A percentile compares a stretch with the other conserved stretches of the same genome.
phyloP scores from a whole-genome alignment of 2,797 vertebrate species.

The Phalanger gymnotis region DNA sequence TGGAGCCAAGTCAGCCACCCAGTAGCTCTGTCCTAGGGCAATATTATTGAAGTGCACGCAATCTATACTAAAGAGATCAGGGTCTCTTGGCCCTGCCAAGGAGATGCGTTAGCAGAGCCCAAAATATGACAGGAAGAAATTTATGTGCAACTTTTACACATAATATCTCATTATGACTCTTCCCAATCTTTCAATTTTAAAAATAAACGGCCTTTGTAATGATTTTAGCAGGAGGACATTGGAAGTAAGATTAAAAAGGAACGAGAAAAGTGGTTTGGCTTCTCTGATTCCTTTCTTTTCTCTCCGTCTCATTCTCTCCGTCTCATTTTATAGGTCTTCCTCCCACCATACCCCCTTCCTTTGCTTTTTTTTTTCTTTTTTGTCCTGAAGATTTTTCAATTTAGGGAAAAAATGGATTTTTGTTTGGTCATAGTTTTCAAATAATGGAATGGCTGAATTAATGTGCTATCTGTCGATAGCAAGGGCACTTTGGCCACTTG shows the following conservation, averaged over 20 bases:
- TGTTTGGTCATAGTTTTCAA: slow-evolving; percentile 72
- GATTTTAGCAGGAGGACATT: slow-evolving; percentile 89
- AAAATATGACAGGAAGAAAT: slow-evolving; percentile 92
- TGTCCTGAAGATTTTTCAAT: slow-evolving; percentile 79
- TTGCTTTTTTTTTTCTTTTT: slow-evolving; percentile 49
- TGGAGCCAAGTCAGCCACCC: slow-evolving; percentile 89
- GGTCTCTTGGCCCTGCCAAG: slow-evolving; percentile 86
- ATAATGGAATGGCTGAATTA: slow-evolving; percentile 75
- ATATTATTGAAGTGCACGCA: slow-evolving; percentile 87
- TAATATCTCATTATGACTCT: slow-evolving; percentile 92
- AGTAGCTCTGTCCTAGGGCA: slow-evolving; percentile 88
- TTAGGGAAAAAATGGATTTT: slow-evolving; percentile 80
- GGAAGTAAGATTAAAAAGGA: slow-evolving; percentile 87
- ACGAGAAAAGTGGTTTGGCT: slow-evolving; percentile 82
- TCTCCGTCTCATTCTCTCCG: slow-evolving; percentile 74
- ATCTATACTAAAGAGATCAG: slow-evolving; percentile 92
- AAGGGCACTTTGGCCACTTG: slow-evolving; percentile 74
- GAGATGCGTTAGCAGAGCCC: slow-evolving; percentile 87
- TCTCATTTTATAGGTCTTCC: slow-evolving; percentile 54
- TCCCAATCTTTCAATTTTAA: slow-evolving; percentile 92
- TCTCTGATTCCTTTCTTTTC: slow-evolving; percentile 77
- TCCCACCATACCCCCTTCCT: background rate
- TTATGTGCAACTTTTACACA: slow-evolving; percentile 93
- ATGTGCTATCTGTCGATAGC: slow-evolving; percentile 79
- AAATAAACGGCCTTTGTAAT: slow-evolving; percentile 90